phyloP scores from a whole-genome alignment of 2,113 vertebrate species.

The Rhadina sibilatrix region DNA sequence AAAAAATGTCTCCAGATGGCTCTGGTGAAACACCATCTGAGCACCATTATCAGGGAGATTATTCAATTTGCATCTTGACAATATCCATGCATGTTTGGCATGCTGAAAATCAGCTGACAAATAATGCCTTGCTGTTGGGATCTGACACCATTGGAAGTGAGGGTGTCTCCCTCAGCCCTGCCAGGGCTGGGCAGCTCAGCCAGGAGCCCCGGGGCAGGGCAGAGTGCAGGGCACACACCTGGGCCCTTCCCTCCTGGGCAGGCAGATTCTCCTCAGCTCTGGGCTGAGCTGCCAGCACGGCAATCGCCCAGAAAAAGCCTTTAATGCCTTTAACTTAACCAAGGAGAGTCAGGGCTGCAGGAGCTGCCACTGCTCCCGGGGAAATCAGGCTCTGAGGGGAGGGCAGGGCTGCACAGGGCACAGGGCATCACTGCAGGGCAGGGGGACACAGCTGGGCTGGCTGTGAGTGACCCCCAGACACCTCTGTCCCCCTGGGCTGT shows the following conservation, averaged over 20 bases:
- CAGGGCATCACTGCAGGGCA: neutral
- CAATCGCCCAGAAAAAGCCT: neutral
- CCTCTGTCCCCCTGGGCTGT: neutral
- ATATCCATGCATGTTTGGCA: constrained; percentile 47
- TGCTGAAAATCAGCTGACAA: constrained; percentile 11
- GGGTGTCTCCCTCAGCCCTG: neutral
- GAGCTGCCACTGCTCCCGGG: neutral
- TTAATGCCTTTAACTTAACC: neutral
- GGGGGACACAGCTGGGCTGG: neutral
- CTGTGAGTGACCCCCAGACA: neutral
- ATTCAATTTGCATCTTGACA: constrained; percentile 71
- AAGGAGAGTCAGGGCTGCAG: neutral
- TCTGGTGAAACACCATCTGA: constrained; percentile 71
- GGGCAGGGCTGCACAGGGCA: neutral
- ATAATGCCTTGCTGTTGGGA: neutral
- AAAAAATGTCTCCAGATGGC: constrained; percentile 74
- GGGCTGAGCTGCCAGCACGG: neutral
- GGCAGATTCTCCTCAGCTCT: neutral
- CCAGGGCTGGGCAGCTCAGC: too few species aligned
- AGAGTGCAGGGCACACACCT: neutral
- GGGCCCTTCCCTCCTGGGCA: neutral
- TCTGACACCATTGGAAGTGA: neutral
- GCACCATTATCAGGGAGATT: constrained; percentile 56
- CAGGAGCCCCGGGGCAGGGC: neutral
- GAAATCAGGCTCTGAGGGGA: neutral